Percentiles rank a stretch among this genome's conserved stretches.
phyloP scores from a whole-genome alignment of 30 jellyfish, hydroid and myxozoan species.

The Hydractinia echinata region DNA sequence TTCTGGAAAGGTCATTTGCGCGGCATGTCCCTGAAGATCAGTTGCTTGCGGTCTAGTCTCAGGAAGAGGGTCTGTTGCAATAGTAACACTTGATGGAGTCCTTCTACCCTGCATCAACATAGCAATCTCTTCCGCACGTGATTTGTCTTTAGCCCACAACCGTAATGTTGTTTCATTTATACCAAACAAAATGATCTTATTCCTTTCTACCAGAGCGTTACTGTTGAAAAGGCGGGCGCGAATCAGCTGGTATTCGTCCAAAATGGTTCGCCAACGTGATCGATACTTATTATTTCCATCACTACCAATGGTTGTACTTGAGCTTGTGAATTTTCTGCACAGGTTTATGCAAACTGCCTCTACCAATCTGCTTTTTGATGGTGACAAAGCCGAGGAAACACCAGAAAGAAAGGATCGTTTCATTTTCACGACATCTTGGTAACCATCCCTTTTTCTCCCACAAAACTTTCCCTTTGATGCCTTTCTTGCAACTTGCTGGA shows the following conservation, averaged over 20 bases:
- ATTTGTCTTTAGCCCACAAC: no score
- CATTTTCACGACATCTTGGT: constrained; percentile 10
- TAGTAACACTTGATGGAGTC: background rate
- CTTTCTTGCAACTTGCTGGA: background rate
- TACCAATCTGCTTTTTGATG: constrained; percentile 22
- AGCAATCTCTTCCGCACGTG: no score
- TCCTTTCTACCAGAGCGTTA: no score
- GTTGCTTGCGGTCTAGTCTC: background rate
- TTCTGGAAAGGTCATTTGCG: background rate
- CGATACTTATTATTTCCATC: background rate
- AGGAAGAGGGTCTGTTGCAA: background rate
- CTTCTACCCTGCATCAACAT: no score
- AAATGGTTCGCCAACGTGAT: constrained; percentile 17
- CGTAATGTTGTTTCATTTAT: no score
- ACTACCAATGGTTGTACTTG: background rate
- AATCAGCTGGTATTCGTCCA: no score
- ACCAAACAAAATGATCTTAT: no score
- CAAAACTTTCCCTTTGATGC: constrained; percentile 25
- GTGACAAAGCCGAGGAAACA: constrained; percentile 29
- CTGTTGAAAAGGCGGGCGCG: no score
- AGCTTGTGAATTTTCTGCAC: background rate
- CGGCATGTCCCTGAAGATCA: background rate
- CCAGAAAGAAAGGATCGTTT: constrained; percentile 35
- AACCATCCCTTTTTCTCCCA: constrained; percentile 15
- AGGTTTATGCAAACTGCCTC: constrained; percentile 29